Percentiles rank a stretch among this genome's conserved stretches.
These are phyloP conservation scores for Gymnocephalus cernua DNA, from an alignment of 2,113 vertebrate genomes.

Conservation along the genomic window DNA sequence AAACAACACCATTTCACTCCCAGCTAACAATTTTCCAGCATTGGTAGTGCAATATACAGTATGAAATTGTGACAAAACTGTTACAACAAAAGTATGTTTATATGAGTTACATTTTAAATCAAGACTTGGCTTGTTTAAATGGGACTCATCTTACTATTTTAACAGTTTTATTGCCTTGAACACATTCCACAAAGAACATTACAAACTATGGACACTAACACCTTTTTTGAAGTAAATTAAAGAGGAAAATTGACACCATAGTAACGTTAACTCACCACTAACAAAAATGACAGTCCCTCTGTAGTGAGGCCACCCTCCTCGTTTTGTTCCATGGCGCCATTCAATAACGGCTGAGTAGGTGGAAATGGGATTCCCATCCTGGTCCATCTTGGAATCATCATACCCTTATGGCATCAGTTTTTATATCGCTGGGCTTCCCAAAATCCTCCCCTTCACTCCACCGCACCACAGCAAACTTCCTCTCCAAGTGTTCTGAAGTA, in stretches of 20 bases:
- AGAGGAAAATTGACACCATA: not conserved
- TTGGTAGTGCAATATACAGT: not conserved
- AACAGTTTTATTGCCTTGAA: not conserved
- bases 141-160: not conserved
- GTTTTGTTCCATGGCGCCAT: slow-evolving; percentile 12
- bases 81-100: not conserved
- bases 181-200: not conserved
- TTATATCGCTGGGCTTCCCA: not conserved
- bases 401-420: not conserved
- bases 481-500: not conserved
- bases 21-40: not conserved
- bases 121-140: not conserved
- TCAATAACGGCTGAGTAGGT: slow-evolving; percentile 3
- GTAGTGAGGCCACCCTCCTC: slow-evolving; percentile 23
- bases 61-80: not conserved
- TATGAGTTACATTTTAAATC: not conserved
- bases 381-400: slow-evolving; percentile 15
- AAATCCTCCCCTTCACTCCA: slow-evolving; percentile 7
- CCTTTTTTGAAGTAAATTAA: not conserved
- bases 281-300: slow-evolving; percentile 15
- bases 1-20: not conserved
- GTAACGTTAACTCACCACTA: not conserved
- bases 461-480: slow-evolving; percentile 1
- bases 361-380: slow-evolving; percentile 23
- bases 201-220: not conserved